Evolutionary conservation across 2,797 vertebrate genomes (phyloP).

Genomic region (Podarcis siculus): DNA sequence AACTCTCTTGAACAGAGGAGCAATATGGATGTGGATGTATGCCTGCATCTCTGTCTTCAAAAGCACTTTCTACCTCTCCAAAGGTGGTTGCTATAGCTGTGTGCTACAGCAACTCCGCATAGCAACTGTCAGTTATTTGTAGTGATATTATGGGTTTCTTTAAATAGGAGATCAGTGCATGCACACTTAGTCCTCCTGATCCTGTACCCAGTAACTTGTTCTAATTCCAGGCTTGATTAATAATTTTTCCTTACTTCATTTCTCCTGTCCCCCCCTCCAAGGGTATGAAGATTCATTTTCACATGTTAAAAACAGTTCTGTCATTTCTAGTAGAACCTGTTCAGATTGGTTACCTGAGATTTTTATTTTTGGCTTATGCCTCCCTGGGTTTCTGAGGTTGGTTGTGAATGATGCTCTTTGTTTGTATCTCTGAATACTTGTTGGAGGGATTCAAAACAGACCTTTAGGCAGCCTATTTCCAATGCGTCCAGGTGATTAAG

Average conservation of each 20-base stretch:
- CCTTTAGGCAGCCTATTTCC: not conserved
- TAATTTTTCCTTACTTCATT: not conserved
- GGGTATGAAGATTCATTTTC: not conserved
- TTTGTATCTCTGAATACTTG: not conserved
- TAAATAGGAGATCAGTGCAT: not conserved
- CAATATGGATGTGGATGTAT: not conserved
- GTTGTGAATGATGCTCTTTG: not conserved
- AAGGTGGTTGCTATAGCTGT: not conserved
- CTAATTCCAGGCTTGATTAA: not conserved
- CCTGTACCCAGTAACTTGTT: not conserved
- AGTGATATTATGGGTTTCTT: not conserved
- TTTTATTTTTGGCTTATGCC: not conserved
- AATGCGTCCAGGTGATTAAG: not conserved
- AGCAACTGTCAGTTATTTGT: not conserved
- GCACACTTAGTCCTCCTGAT: not conserved
- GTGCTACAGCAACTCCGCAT: not conserved
- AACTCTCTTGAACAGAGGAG: not conserved
- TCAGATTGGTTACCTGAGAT: not conserved
- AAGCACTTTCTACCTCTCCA: not conserved
- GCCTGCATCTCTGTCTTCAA: not conserved
- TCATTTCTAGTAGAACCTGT: not conserved
- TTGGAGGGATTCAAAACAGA: not conserved
- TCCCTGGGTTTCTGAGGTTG: not conserved
- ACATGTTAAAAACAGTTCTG: not conserved
- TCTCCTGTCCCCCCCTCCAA: slow-evolving; percentile 18